Conservation (phyloP, 2,888 invertebrate species). For the Tetragonula carbonaria region DNA sequence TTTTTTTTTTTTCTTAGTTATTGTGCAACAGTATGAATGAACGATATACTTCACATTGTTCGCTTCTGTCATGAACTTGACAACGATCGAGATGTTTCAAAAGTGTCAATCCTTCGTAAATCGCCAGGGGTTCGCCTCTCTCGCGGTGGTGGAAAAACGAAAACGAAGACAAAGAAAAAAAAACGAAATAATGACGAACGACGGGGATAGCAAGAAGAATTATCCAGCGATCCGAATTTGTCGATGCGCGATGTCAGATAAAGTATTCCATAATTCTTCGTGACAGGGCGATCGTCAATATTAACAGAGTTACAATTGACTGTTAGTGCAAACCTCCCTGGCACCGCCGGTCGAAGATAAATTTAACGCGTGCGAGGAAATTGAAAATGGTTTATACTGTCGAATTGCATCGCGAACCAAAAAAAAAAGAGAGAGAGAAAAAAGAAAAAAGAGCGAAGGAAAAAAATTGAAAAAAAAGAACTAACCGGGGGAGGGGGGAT, state of each 20-base stretch:
- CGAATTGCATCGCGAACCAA: conserved; percentile 3
- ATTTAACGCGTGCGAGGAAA: conserved; percentile 37
- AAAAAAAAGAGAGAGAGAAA: neutral
- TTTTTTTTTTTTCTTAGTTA: neutral
- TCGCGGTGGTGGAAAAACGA: neutral
- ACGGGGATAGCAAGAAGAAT: conserved; percentile 6
- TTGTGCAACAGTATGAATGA: neutral
- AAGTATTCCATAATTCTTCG: conserved; percentile 32
- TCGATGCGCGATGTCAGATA: conserved; percentile 3
- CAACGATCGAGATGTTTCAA: neutral
- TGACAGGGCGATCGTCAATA: conserved; percentile 45
- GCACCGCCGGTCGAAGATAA: conserved; percentile 31
- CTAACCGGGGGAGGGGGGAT: neutral
- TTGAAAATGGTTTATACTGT: conserved; percentile 51
- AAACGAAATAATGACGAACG: neutral
- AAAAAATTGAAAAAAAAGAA: neutral
- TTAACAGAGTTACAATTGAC: conserved; percentile 46
- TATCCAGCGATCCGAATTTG: neutral
- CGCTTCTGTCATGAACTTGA: neutral
- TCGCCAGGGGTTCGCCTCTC: neutral
- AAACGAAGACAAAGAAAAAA: neutral
- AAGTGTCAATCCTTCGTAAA: neutral
- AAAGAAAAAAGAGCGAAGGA: neutral
- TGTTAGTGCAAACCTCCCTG: conserved; percentile 34
- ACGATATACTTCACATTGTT: neutral